A percentile compares a stretch with the other conserved stretches of the same genome.
phyloP scores from a whole-genome alignment of 2,113 vertebrate genomes.

The Rhynchomys soricoides region DNA sequence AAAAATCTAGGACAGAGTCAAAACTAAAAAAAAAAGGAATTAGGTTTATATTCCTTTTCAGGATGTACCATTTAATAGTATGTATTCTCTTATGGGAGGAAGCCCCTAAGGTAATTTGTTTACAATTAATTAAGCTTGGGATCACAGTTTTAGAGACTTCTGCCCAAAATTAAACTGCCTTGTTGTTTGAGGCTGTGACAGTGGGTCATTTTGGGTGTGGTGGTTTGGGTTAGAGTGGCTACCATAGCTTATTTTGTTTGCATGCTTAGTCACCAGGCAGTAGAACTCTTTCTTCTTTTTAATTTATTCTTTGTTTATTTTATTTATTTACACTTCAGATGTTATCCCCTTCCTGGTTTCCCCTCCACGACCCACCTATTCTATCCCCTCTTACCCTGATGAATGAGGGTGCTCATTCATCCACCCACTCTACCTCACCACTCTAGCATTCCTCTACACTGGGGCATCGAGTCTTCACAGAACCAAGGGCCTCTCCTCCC shows the following conservation, averaged over 20 bases:
- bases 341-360: too few species aligned
- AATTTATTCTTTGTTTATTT: too few species aligned
- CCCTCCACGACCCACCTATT: too few species aligned
- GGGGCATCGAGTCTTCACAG: too few species aligned
- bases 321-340: too few species aligned
- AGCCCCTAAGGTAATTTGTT: neutral
- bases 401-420: too few species aligned
- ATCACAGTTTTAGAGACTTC: neutral
- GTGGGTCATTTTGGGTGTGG: neutral
- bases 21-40: neutral
- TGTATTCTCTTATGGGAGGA: neutral
- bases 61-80: neutral
- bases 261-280: neutral
- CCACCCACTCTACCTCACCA: too few species aligned
- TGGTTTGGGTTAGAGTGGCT: neutral
- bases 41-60: neutral
- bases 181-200: neutral
- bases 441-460: too few species aligned
- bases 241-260: neutral
- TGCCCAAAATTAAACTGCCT: neutral
- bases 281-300: neutral
- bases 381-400: too few species aligned
- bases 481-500: too few species aligned
- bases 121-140: neutral
- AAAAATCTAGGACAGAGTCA: neutral